Evolutionary conservation across 2,113 vertebrate genomes (phyloP), one percentile per base, ranked within the genome.

Genomic region (Prietella phreatophila): DNA sequence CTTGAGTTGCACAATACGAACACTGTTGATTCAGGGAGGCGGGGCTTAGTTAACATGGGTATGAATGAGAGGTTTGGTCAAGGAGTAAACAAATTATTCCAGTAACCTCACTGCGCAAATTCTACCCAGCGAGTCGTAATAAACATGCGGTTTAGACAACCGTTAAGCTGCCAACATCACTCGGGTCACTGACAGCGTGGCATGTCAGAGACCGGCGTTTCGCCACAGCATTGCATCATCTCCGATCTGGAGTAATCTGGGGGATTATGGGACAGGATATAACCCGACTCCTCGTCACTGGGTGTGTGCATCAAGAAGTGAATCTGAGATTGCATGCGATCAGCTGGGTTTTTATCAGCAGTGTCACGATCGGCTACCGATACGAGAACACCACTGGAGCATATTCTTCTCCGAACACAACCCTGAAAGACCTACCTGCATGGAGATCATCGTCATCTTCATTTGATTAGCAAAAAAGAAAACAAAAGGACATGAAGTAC

Each of bases 381-480:
- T 27, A 17, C 17, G 5, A 27, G 55, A 42, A 47, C 33, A 50
- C 0, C 13, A 55, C 4, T 9, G 7, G 22, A 61, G 39, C 80
- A 61, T 11, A 27, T 10, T 80, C 17, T 56, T 56, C 78, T 80
- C 50, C 14, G 20, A 27, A n/a, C 50, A 56, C 25, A 56, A 27
- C 20, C 60, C 36, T 53, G 39, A 3, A 22, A 79, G 25, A 90
- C 86, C 11, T 95, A 95, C 95, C 95, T 94, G 94, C 88, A 42
- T 91, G 88, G 80, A 95, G 91, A 78, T 83, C 90, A 91, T 92
- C 92, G 82, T 92, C 91, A 58, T 94, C 94, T 94, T 91, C 85
- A 91, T 65, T 89, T 39, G 86, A 90, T 78, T 80, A 89, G 93
- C 94, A 89, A 90, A 90, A 87, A 90, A 78, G 30, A 58, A 84